phyloP scores from a whole-genome alignment of 2,113 vertebrate species.

The Artemisiospiza belli region DNA sequence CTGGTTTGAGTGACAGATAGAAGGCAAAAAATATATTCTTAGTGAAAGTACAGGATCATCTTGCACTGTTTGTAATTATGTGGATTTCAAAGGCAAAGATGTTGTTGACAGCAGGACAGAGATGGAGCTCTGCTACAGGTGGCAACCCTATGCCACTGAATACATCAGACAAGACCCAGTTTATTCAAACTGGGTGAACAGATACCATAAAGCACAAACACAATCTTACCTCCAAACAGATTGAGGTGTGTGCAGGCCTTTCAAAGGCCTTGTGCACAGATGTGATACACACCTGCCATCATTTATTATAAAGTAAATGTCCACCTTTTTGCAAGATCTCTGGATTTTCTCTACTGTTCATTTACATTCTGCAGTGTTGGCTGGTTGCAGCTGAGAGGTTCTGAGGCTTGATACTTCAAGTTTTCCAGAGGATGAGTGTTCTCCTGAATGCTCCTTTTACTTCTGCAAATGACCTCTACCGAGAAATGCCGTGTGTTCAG shows the following conservation, averaged over 20 bases:
- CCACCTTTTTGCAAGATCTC: not conserved
- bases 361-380: not conserved
- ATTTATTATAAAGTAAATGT: not conserved
- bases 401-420: slow-evolving; percentile 43
- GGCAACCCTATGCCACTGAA: not conserved
- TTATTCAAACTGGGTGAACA: not conserved
- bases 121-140: not conserved
- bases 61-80: not conserved
- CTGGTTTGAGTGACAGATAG: not conserved
- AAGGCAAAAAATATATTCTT: not conserved
- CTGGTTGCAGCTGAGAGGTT: not conserved
- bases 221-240: not conserved
- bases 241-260: not conserved
- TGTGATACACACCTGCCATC: not conserved
- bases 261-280: not conserved
- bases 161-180: not conserved
- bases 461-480: not conserved
- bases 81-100: not conserved
- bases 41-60: not conserved
- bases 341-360: not conserved
- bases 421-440: slow-evolving; percentile 17
- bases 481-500: not conserved
- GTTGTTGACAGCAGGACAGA: not conserved
- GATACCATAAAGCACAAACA: not conserved
- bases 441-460: slow-evolving; percentile 13